These are phyloP conservation scores for Tadarida brasiliensis DNA, from an alignment of 2,797 vertebrate species.

Conservation along the genomic window DNA sequence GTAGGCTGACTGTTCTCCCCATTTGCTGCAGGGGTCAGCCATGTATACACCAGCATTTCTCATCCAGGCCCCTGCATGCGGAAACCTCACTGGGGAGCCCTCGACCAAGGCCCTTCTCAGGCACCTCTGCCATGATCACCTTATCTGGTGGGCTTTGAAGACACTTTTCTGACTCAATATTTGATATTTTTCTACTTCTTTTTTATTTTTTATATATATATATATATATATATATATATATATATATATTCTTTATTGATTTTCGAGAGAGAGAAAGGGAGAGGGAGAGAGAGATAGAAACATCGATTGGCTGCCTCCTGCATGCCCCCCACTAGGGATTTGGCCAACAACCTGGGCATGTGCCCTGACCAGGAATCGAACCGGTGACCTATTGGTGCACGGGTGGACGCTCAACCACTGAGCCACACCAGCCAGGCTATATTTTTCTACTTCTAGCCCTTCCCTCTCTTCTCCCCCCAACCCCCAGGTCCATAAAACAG, in stretches of 20 bases:
- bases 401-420: too few relatives aligned
- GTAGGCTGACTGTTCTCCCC: background rate
- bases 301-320: too few relatives aligned
- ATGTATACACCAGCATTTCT: rapidly evolving
- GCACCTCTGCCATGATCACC: background rate
- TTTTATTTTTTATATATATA: too few relatives aligned
- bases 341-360: too few relatives aligned
- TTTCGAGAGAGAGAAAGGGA: too few relatives aligned
- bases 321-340: too few relatives aligned
- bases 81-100: background rate
- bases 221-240: too few relatives aligned
- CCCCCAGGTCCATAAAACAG: background rate
- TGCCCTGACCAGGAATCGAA: too few relatives aligned
- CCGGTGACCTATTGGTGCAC: too few relatives aligned
- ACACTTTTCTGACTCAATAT: background rate
- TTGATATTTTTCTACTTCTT: background rate
- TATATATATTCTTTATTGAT: too few relatives aligned
- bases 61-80: background rate
- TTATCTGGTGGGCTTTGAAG: background rate
- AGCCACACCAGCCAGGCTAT: too few relatives aligned
- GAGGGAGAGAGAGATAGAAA: too few relatives aligned
- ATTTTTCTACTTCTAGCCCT: background rate
- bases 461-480: background rate
- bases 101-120: background rate
- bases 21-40: background rate